Percentiles rank a stretch among this genome's conserved stretches.
Evolutionary conservation across 2,113 vertebrate genomes (phyloP).

Genomic region (Leptodactylus fuscus): DNA sequence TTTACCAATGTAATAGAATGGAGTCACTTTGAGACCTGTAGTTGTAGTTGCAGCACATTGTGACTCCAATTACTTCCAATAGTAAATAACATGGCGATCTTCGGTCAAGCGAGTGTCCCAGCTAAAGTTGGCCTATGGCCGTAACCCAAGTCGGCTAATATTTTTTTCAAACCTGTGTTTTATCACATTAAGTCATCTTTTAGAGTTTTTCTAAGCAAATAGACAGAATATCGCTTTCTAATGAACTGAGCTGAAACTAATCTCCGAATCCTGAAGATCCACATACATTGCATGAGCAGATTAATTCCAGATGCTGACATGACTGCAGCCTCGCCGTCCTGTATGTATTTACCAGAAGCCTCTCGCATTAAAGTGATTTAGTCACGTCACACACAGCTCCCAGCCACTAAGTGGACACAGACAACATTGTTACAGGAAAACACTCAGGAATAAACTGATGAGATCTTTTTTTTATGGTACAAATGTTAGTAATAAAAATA

Average conservation of each 20-base stretch:
- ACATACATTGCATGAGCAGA: conserved; percentile 17
- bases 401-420: conserved; percentile 1
- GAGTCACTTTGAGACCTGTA: too few relatives aligned
- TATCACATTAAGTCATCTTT: background rate
- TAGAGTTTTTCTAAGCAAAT: background rate
- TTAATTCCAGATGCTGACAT: conserved; percentile 48
- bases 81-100: too few relatives aligned
- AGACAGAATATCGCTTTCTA: background rate
- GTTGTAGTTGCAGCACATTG: too few relatives aligned
- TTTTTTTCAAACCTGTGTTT: background rate
- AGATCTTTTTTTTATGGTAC: background rate
- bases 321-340: background rate
- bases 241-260: background rate
- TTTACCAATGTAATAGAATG: too few relatives aligned
- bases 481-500: background rate
- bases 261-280: conserved; percentile 29
- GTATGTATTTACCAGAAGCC: conserved; percentile 41
- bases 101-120: too few relatives aligned
- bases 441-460: background rate
- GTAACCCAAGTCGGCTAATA: too few relatives aligned
- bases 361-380: conserved; percentile 32
- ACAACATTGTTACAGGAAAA: conserved; percentile 31
- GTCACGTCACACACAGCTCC: conserved; percentile 22
- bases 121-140: too few relatives aligned
- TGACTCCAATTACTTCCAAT: too few relatives aligned